A percentile compares a stretch with the other conserved stretches of the same genome.
Evolutionary conservation across 2,113 vertebrate genomes (phyloP).

Genomic region (Osmerus mordax): DNA sequence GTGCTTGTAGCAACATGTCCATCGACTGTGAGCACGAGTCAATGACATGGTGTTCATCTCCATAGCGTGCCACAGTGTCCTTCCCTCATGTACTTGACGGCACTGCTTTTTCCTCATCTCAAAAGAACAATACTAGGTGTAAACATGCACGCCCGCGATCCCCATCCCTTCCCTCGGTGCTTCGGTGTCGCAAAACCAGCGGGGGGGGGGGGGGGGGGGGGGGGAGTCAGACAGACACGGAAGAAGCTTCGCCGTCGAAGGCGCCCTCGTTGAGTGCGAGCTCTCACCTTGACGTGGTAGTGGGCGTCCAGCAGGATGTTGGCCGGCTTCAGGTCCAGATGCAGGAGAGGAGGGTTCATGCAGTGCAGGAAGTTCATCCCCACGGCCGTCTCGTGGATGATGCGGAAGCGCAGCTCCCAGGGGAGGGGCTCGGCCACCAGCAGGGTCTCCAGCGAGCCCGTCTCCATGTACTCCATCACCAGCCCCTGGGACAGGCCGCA

Average conservation of each 20-base stretch:
- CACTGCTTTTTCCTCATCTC: too few species aligned
- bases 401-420: constrained; percentile 93
- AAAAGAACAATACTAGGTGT: too few species aligned
- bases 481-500: constrained; percentile 89
- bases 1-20: too few species aligned
- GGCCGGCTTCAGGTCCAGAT: constrained; percentile 95
- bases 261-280: neutral
- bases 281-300: constrained; percentile 91
- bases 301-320: constrained; percentile 97
- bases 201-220: too few species aligned
- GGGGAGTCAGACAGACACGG: neutral
- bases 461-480: constrained; percentile 99
- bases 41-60: too few species aligned
- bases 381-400: constrained; percentile 92
- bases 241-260: neutral
- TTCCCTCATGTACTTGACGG: too few species aligned
- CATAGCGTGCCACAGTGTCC: too few species aligned
- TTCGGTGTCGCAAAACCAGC: too few species aligned
- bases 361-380: constrained; percentile 99
- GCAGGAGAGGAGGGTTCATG: constrained; percentile 91
- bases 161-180: too few species aligned
- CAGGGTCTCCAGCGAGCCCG: constrained; percentile 89
- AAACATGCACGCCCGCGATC: too few species aligned
- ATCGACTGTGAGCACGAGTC: too few species aligned
- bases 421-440: constrained; percentile 86